These are phyloP conservation scores for Felis catus DNA, from an alignment of 2,113 vertebrate genomes.

Conservation along the genomic window DNA sequence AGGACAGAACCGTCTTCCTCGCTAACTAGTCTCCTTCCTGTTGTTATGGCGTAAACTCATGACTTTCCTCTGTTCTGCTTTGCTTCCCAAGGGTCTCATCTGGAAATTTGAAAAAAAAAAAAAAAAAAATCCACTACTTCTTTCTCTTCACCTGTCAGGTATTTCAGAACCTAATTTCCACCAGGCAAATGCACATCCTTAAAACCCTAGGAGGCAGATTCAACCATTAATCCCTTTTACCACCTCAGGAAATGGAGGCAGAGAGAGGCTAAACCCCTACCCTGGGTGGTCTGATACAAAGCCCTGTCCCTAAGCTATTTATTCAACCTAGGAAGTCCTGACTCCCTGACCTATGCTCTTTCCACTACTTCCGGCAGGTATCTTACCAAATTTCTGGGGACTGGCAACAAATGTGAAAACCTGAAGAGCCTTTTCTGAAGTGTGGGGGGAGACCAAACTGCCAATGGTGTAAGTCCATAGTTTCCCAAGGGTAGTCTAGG, in stretches of 20 bases:
- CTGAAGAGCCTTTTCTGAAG: neutral
- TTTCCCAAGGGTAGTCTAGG: neutral
- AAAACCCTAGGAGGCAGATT: neutral
- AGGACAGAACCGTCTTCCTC: neutral
- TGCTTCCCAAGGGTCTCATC: neutral
- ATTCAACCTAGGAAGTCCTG: neutral
- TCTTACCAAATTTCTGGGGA: neutral
- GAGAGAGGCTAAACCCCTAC: neutral
- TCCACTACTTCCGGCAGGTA: neutral
- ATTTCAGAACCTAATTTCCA: slow-evolving; percentile 19
- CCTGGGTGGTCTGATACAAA: neutral
- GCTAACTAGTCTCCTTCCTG: neutral
- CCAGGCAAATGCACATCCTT: neutral
- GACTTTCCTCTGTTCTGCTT: neutral
- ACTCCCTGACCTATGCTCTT: neutral
- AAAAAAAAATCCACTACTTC: neutral
- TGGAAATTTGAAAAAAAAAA: neutral
- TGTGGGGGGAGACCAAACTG: neutral
- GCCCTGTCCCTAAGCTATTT: neutral
- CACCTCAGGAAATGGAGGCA: neutral
- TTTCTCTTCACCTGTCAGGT: neutral
- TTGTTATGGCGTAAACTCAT: neutral
- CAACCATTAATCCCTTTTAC: neutral
- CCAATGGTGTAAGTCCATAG: neutral
- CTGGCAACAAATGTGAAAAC: neutral